phyloP scores from a whole-genome alignment of 1,140 invertebrate genomes.

The Chironomus tepperi region DNA sequence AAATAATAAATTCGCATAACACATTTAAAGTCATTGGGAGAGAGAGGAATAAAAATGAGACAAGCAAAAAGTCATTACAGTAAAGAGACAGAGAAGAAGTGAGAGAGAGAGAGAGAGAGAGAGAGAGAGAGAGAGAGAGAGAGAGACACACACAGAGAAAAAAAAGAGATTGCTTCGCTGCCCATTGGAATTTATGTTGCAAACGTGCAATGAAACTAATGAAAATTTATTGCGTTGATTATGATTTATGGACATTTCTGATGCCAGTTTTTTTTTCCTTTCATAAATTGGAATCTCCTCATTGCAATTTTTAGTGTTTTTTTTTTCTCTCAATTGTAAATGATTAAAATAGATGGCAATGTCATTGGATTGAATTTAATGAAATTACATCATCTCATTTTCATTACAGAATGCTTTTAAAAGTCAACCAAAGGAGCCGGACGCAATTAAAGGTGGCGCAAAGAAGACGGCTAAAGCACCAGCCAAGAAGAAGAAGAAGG shows the following conservation, averaged over 20 bases:
- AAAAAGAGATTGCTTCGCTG: background rate
- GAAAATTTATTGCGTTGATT: conserved; percentile 18
- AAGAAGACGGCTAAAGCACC: conserved; percentile 64
- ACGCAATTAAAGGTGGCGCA: conserved; percentile 37
- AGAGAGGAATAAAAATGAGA: too few species aligned
- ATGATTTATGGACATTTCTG: conserved; percentile 20
- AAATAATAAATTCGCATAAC: too few species aligned
- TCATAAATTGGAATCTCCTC: conserved; percentile 4
- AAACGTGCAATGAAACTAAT: conserved; percentile 20
- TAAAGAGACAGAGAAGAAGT: too few species aligned
- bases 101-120: too few species aligned
- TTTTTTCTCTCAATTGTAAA: background rate
- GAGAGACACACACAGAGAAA: background rate
- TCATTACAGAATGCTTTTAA: conserved; percentile 4
- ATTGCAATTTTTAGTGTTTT: background rate
- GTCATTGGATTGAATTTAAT: background rate
- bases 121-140: background rate
- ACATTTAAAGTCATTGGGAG: too few species aligned
- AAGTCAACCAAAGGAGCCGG: background rate
- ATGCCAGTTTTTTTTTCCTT: conserved; percentile 3
- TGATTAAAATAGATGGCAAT: background rate
- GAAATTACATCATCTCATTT: background rate
- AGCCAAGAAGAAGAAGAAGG: conserved; percentile 77
- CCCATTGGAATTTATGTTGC: conserved; percentile 19
- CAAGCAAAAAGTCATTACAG: too few species aligned